Evolutionary conservation across 2,113 vertebrate species (phyloP).

Genomic region (Sarotherodon lohbergeri): DNA sequence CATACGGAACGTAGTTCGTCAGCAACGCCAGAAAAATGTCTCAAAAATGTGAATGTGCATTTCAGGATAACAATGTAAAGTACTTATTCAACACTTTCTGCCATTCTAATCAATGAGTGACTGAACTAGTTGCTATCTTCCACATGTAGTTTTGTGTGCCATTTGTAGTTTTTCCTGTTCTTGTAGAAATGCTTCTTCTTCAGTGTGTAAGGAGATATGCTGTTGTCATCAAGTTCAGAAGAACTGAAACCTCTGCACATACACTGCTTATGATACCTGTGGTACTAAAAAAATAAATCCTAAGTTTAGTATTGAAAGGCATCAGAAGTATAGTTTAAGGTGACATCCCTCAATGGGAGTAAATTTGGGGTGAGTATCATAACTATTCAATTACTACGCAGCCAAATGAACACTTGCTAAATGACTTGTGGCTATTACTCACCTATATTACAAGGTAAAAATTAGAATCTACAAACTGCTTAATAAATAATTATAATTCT

Average conservation of each 20-base stretch:
- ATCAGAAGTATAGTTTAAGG: not conserved
- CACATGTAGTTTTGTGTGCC: not conserved
- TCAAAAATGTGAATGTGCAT: not conserved
- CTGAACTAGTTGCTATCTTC: not conserved
- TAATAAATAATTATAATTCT: not conserved
- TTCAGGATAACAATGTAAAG: not conserved
- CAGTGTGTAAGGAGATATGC: not conserved
- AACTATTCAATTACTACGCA: not conserved
- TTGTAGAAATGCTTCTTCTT: not conserved
- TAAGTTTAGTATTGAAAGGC: not conserved
- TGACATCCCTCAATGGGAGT: not conserved
- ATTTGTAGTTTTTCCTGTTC: not conserved
- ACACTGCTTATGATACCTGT: not conserved
- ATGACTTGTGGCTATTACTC: not conserved
- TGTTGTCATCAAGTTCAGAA: not conserved
- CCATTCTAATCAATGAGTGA: not conserved
- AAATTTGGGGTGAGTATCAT: not conserved
- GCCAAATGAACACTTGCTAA: not conserved
- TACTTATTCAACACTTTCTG: not conserved
- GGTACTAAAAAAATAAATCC: not conserved
- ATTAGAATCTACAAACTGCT: not conserved
- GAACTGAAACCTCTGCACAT: not conserved
- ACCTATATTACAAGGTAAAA: not conserved
- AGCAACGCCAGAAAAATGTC: not conserved
- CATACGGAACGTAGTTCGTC: not conserved